Evolutionary conservation across 2,797 vertebrate species (phyloP).

Genomic region (Tinamus major): DNA sequence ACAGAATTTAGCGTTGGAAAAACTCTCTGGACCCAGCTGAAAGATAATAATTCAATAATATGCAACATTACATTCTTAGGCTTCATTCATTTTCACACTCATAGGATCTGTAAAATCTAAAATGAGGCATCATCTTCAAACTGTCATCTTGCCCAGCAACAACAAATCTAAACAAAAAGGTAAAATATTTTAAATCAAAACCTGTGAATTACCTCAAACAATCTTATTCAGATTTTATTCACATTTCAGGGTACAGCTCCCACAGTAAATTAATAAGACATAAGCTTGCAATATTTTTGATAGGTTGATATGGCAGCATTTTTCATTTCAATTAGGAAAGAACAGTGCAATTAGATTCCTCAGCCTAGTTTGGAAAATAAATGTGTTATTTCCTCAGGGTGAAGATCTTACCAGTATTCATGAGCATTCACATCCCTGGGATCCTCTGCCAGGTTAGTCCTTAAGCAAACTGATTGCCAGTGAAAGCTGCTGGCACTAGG

Average conservation of each 20-base stretch:
- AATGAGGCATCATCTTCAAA: slow-evolving; percentile 33
- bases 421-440: neutral
- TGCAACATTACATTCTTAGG: slow-evolving; percentile 48
- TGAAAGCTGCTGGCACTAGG: neutral
- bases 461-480: neutral
- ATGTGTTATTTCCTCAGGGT: neutral
- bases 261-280: slow-evolving; percentile 46
- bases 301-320: slow-evolving; percentile 14
- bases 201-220: slow-evolving; percentile 57
- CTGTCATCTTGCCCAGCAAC: slow-evolving; percentile 45
- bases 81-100: slow-evolving; percentile 63
- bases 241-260: slow-evolving; percentile 31
- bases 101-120: slow-evolving; percentile 38
- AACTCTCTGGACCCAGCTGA: slow-evolving; percentile 11
- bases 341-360: slow-evolving; percentile 35
- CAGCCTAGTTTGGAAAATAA: neutral
- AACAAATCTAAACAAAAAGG: slow-evolving; percentile 16
- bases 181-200: slow-evolving; percentile 37
- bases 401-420: neutral
- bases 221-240: slow-evolving; percentile 19
- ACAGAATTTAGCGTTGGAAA: neutral
- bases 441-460: neutral
- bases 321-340: slow-evolving; percentile 55
- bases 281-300: slow-evolving; percentile 30
- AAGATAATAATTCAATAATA: slow-evolving; percentile 58